A percentile compares a stretch with the other conserved stretches of the same genome.
phyloP scores from a whole-genome alignment of 2,888 invertebrate genomes.

The Volucella inanis region DNA sequence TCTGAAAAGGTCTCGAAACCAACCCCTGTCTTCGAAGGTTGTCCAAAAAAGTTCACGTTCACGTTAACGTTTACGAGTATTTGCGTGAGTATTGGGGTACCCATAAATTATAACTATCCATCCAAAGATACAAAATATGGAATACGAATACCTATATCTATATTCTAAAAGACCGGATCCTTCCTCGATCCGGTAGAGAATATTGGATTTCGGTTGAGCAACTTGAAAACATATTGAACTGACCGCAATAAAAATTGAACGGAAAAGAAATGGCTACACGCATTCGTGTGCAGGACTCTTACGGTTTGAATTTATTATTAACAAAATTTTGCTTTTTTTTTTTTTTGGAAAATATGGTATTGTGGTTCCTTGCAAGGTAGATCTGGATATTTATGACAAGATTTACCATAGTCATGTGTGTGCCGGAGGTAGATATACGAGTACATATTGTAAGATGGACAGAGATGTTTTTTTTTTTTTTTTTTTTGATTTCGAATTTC shows the following conservation, averaged over 20 bases:
- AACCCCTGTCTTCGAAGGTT: neutral
- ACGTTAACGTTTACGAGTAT: slow-evolving; percentile 7
- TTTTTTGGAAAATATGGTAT: slow-evolving; percentile 10
- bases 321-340: slow-evolving; percentile 39
- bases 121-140: slow-evolving; percentile 29
- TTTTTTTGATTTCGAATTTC: slow-evolving; percentile 66
- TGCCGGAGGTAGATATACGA: slow-evolving; percentile 1
- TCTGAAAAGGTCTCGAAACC: slow-evolving; percentile 19
- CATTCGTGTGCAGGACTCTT: slow-evolving; percentile 70
- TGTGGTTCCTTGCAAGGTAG: slow-evolving; percentile 39
- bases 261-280: slow-evolving; percentile 70
- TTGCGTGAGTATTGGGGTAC: neutral
- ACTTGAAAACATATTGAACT: slow-evolving; percentile 72
- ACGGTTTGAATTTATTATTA: slow-evolving; percentile 73
- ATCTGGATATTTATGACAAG: slow-evolving; percentile 52
- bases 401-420: slow-evolving; percentile 53
- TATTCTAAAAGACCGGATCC: slow-evolving; percentile 54
- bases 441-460: neutral
- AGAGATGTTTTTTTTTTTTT: slow-evolving; percentile 8
- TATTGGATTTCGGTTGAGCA: slow-evolving; percentile 72
- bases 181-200: slow-evolving; percentile 43
- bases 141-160: slow-evolving; percentile 18
- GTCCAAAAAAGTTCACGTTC: slow-evolving; percentile 39
- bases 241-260: slow-evolving; percentile 74
- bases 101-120: slow-evolving; percentile 72